Conservation (phyloP, 2,888 invertebrate species). For the Carcina quercana region DNA sequence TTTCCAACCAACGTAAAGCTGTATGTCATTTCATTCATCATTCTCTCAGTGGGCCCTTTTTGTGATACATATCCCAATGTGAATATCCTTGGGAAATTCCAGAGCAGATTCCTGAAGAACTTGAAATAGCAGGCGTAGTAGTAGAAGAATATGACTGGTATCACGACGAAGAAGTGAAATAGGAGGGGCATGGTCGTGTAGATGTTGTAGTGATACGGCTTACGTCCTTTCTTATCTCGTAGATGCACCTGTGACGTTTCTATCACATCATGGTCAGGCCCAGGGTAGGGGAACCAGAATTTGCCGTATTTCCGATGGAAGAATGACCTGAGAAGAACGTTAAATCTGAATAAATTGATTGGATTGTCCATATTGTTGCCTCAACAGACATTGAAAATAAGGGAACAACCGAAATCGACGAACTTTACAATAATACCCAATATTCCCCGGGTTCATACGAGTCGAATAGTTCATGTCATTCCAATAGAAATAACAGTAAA, state of each 20-base stretch:
- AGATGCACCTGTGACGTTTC: slow-evolving; percentile 39
- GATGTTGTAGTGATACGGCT: slow-evolving; percentile 28
- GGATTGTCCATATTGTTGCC: too few relatives aligned
- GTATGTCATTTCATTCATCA: slow-evolving; percentile 29
- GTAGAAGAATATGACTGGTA: slow-evolving; percentile 31
- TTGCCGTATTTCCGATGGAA: slow-evolving; percentile 32
- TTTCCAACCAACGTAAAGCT: slow-evolving; percentile 33
- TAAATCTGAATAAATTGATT: too few relatives aligned
- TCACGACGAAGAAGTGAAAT: slow-evolving; percentile 29
- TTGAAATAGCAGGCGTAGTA: slow-evolving; percentile 34
- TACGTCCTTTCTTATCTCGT: slow-evolving; percentile 25
- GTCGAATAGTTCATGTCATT: too few relatives aligned
- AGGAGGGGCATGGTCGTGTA: slow-evolving; percentile 35
- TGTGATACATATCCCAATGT: slow-evolving; percentile 37
- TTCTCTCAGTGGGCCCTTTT: slow-evolving; percentile 35
- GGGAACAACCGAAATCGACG: too few relatives aligned
- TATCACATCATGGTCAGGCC: slow-evolving; percentile 31
- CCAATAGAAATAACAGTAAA: too few relatives aligned
- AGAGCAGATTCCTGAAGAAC: slow-evolving; percentile 34
- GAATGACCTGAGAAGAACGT: slow-evolving; percentile 34
- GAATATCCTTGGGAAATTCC: slow-evolving; percentile 33
- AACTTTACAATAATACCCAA: too few relatives aligned
- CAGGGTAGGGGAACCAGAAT: slow-evolving; percentile 41
- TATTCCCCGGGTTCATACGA: too few relatives aligned
- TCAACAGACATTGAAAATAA: too few relatives aligned